Evolutionary conservation across 2,888 invertebrate genomes (phyloP).

Genomic region (Hypsopygia costalis): DNA sequence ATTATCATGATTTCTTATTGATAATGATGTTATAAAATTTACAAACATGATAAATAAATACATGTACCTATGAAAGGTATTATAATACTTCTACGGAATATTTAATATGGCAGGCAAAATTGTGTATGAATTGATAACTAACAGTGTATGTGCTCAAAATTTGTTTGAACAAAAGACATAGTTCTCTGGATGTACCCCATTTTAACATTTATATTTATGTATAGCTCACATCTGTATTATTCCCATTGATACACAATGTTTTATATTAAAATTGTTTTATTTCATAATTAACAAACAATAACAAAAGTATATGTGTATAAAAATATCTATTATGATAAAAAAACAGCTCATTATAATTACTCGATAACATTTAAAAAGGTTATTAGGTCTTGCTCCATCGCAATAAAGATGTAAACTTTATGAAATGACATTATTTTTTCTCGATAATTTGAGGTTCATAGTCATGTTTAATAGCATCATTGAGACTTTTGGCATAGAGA

Average conservation of each 20-base stretch:
- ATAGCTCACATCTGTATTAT: conserved; percentile 75
- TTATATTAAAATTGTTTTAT: conserved; percentile 61
- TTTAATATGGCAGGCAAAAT: no score
- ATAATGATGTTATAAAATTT: no score
- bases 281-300: conserved; percentile 21
- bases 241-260: conserved; percentile 75
- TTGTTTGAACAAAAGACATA: conserved; percentile 16
- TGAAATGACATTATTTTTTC: conserved; percentile 19
- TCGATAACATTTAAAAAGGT: no score
- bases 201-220: conserved; percentile 63
- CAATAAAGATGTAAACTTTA: no score
- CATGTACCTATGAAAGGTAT: not conserved
- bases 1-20: no score
- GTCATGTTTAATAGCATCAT: conserved; percentile 47
- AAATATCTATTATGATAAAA: no score
- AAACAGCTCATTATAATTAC: no score
- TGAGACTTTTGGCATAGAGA: conserved; percentile 90
- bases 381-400: no score
- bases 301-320: conserved; percentile 5
- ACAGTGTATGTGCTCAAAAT: conserved; percentile 30
- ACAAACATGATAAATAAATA: no score
- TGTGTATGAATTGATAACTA: conserved; percentile 10
- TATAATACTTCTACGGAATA: no score
- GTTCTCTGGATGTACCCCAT: conserved; percentile 61
- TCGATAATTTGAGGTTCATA: conserved; percentile 51